These are phyloP conservation scores for Dysdera silvatica DNA, from an alignment of 1,140 invertebrate species.

Conservation along the genomic window DNA sequence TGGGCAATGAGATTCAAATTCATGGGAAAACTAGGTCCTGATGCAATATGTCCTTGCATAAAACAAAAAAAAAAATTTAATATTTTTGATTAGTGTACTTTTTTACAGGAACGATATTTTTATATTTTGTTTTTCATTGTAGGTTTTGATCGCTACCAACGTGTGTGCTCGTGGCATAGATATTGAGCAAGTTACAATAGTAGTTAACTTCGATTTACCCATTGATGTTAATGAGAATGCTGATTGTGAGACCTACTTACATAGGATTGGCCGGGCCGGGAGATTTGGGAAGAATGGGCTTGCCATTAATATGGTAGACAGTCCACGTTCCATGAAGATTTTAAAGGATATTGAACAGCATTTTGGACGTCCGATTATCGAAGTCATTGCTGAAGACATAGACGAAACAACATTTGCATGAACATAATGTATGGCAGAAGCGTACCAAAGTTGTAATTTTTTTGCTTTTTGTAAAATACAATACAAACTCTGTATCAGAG, in stretches of 20 bases:
- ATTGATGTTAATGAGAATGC: constrained; percentile 59
- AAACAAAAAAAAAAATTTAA: no score
- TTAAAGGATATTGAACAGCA: constrained; percentile 77
- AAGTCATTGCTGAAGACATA: constrained; percentile 76
- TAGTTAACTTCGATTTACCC: constrained; percentile 97
- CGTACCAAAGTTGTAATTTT: no score
- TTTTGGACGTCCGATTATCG: constrained; percentile 64
- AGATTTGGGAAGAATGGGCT: constrained; percentile 91
- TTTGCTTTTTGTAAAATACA: no score
- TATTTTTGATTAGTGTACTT: no score
- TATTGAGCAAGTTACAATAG: constrained; percentile 92
- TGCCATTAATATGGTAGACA: constrained; percentile 81
- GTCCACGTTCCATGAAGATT: constrained; percentile 57
- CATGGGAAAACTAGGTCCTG: no score
- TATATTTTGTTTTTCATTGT: constrained; percentile 40
- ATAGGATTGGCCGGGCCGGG: constrained; percentile 92
- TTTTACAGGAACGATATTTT: no score
- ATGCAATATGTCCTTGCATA: no score
- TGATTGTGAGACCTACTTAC: constrained; percentile 94
- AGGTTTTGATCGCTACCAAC: constrained; percentile 97
- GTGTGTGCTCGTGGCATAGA: constrained; percentile 69
- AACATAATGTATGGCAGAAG: no score
- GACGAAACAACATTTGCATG: no score
- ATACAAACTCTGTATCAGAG: no score
- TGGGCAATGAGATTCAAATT: no score